Evolutionary conservation across 1,140 invertebrate species (phyloP).

Genomic region (Phocides pigmalion): DNA sequence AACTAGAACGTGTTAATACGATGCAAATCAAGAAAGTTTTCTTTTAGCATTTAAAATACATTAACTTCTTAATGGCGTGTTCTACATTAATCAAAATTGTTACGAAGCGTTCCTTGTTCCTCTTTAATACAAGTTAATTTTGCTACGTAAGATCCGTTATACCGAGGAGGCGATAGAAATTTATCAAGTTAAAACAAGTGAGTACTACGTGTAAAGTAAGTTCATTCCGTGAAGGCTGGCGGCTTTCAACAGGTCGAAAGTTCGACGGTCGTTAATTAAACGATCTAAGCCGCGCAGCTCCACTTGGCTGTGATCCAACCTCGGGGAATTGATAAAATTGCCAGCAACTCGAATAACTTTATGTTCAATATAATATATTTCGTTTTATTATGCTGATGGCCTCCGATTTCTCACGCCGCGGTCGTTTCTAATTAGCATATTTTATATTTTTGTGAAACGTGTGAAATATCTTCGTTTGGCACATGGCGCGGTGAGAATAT

Average conservation of each 20-base stretch:
- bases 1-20: slow-evolving; percentile 6
- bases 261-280: slow-evolving; percentile 82
- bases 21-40: not conserved
- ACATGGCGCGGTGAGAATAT: slow-evolving; percentile 28
- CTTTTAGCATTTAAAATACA: not conserved
- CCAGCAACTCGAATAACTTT: slow-evolving; percentile 61
- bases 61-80: not conserved
- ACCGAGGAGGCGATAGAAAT: slow-evolving; percentile 35
- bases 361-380: slow-evolving; percentile 50
- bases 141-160: slow-evolving; percentile 9
- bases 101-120: slow-evolving; percentile 1
- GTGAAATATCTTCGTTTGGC: slow-evolving; percentile 32
- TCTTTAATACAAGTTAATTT: slow-evolving; percentile 20
- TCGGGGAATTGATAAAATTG: slow-evolving; percentile 73
- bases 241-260: slow-evolving; percentile 81
- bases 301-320: slow-evolving; percentile 70
- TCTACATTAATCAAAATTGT: slow-evolving; percentile 5
- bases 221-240: slow-evolving; percentile 68
- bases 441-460: slow-evolving; percentile 41
- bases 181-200: slow-evolving; percentile 49
- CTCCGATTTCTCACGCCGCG: slow-evolving; percentile 44
- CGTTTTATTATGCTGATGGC: slow-evolving; percentile 47
- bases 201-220: slow-evolving; percentile 69
- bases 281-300: slow-evolving; percentile 71
- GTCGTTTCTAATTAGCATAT: slow-evolving; percentile 52